Evolutionary conservation across 1,140 invertebrate species (phyloP), one percentile per base, ranked within the genome.

Genomic region (Brevipalpus yothersi): DNA sequence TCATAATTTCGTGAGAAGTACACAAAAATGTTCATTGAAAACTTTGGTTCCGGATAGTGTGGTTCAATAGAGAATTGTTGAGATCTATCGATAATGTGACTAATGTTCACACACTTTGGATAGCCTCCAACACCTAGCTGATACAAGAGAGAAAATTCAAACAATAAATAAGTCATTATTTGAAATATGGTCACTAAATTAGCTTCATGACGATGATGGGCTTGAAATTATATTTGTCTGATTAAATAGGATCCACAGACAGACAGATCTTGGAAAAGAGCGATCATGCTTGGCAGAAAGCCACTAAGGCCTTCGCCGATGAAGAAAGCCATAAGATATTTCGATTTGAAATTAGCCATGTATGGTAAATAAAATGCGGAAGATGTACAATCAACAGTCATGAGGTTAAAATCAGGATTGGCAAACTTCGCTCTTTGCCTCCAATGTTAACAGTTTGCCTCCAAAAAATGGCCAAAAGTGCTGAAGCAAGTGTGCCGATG

Each of bases 331-430:
- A 75, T 76, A 59, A 83, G 70, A 66, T 81, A 92, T 19, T 81
- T 76, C 15, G 67, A 60, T 65, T 82, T 78, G 63, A 84, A 92
- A 55, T 79, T 75, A 41, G 84, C 78, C 80, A 94, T 84, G 68
- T 84, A 93, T 0, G 89, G 89, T 66, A 91, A 80, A 68, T 90
- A 95, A 0, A 78, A 73, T 23, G 94, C 88, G 0, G 89, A 90
- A 63, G 87, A 90, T 0, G 87, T 92, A 68, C 88, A 90, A 60
- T 89, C 88, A 15, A 92, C 86, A 0, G 89, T 69, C 0, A 87
- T 81, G 42, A 86, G 76, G 59, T 81, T 0, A 93, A 66, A 15
- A 76, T 67, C 1, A 92, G 75, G 1, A 93, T 75, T 0, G 80
- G 76, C 0, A 82, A 73, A 13, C 86, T 90, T 63, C 80, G 81